phyloP scores from a whole-genome alignment of 2,113 vertebrate genomes.

The Notechis scutatus region DNA sequence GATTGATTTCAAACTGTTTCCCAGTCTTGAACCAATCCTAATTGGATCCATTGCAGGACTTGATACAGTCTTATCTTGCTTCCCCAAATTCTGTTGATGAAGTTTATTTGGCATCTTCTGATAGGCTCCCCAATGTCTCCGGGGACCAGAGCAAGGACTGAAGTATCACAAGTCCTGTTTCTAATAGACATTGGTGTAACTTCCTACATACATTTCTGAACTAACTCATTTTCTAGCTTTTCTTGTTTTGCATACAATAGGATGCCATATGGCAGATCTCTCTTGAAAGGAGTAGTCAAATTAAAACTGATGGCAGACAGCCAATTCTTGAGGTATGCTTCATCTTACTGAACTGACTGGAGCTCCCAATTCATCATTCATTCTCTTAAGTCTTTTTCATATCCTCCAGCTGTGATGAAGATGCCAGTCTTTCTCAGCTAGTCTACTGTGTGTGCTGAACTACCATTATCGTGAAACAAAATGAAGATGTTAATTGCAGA shows the following conservation, averaged over 20 bases:
- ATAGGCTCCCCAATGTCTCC: background rate
- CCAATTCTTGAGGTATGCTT: background rate
- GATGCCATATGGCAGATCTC: rapidly evolving
- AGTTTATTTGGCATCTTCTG: background rate
- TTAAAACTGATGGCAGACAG: background rate
- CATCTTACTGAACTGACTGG: rapidly evolving
- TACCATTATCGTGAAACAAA: conserved; percentile 13
- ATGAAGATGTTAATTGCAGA: conserved; percentile 49
- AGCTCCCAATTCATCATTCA: background rate
- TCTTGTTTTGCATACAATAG: background rate
- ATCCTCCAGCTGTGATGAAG: background rate
- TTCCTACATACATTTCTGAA: background rate
- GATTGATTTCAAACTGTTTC: background rate
- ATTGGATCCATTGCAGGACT: background rate
- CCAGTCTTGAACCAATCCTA: background rate
- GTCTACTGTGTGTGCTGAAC: rapidly evolving
- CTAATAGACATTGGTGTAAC: background rate
- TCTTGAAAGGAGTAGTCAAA: background rate
- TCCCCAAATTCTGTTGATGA: background rate
- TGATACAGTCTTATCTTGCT: background rate
- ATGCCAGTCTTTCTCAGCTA: background rate
- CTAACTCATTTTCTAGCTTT: background rate
- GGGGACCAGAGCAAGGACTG: background rate
- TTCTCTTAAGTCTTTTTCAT: rapidly evolving
- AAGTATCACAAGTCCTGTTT: background rate